Evolutionary conservation across 2,797 vertebrate species (phyloP).

Genomic region (Hozukius guyotensis): DNA sequence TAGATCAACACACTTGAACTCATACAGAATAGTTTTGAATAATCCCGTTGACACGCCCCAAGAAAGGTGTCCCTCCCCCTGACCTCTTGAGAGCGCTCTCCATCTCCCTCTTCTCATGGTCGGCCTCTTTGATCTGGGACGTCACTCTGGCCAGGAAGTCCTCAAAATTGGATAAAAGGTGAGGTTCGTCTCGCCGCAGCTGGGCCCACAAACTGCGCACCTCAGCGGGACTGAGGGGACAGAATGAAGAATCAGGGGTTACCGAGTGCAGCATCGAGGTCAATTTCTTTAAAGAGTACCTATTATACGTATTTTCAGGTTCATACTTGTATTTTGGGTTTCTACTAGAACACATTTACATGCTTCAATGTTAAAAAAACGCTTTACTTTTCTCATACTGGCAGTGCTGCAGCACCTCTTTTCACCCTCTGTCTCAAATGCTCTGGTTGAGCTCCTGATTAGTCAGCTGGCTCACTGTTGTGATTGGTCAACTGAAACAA

Average conservation of each 20-base stretch:
- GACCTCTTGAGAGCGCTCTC: conserved; percentile 90
- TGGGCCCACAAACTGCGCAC: conserved; percentile 90
- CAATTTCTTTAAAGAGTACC: background rate
- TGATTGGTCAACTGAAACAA: no score
- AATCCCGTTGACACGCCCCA: background rate
- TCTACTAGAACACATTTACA: no score
- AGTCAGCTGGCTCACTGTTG: no score
- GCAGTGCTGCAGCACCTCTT: no score
- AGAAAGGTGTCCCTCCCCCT: background rate
- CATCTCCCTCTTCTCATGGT: conserved; percentile 90
- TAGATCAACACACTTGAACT: background rate
- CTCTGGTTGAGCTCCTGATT: no score
- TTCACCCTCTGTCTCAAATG: no score
- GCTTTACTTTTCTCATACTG: no score
- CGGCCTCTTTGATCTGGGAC: conserved; percentile 89
- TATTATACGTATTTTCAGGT: no score
- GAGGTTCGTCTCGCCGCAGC: conserved; percentile 88
- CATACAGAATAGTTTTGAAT: background rate
- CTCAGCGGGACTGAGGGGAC: conserved; percentile 81
- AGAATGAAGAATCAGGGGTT: background rate
- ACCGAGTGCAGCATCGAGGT: background rate
- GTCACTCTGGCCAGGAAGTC: conserved; percentile 90
- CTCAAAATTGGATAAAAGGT: conserved; percentile 91
- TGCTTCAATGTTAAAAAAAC: no score
- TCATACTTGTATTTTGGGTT: no score